Evolutionary conservation across 2,113 vertebrate species (phyloP), one percentile per base, ranked within the genome.

Genomic region (Oreotrochilus melanogaster): DNA sequence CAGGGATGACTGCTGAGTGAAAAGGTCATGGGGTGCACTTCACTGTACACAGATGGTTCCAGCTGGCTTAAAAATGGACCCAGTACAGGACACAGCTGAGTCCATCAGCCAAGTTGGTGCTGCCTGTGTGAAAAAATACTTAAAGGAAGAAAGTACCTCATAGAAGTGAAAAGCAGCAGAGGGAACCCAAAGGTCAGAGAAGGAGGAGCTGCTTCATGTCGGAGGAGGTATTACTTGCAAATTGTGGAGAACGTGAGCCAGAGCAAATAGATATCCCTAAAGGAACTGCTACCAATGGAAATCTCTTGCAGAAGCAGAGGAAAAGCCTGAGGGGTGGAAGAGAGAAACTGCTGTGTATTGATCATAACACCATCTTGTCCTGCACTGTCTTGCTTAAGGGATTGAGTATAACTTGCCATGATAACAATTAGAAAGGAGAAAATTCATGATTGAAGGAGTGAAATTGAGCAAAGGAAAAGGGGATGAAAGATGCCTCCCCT

Each of bases 291-390:
- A 39, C 21, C 30, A 21, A 30, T n/a, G 18, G 18, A 72, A 87
- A 43, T 9, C 28, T 5, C 54, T 50, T 58, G 35, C 51, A 33
- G 56, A 39, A 81, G 31, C 31, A 73, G 28, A 30, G 24, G 8
- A 54, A 39, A 64, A 62, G 7, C 16, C 11, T 24, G 25, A 53
- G 11, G 8, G 56, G 4, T 10, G 25, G 22, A 78, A 90, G 48
- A 72, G 19, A 33, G 45, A 78, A 85, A 60, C 14, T 0, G 0
- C 43, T 14, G 3, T 0, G 1, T 45, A n/a, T 14, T 50, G 43
- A 80, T 15, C 30, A 9, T 14, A 31, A 10, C 18, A 23, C 9
- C 5, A 7, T 75, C 13, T 25, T 53, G 14, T 37, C 18, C 57
- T 43, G 7, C 19, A 8, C 9, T 54, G 8, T 33, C 21, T 60